Evolutionary conservation across 2,113 vertebrate genomes (phyloP).

Genomic region (Ursus arctos): DNA sequence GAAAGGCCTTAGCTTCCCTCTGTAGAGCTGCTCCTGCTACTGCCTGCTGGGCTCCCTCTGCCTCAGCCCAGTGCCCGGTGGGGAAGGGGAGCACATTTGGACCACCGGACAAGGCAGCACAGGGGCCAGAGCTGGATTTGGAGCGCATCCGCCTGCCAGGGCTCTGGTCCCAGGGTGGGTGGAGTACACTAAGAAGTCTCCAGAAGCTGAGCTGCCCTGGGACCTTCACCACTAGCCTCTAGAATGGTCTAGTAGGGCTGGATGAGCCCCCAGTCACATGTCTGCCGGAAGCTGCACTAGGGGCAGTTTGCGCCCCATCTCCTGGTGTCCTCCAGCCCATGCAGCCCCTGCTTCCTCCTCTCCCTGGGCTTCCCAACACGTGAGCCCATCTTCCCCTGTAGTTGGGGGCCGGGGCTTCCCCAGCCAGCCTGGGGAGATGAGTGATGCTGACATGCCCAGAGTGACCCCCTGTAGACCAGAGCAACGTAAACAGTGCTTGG

Average conservation of each 20-base stretch:
- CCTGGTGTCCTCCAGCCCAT: neutral
- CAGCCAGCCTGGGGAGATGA: neutral
- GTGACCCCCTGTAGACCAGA: neutral
- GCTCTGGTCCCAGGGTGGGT: neutral
- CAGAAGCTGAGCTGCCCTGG: neutral
- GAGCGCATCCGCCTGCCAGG: neutral
- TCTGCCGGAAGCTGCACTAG: neutral
- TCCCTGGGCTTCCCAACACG: neutral
- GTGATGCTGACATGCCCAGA: neutral
- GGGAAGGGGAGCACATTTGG: neutral
- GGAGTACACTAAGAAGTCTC: neutral
- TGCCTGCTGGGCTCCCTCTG: neutral
- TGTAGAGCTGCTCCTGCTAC: neutral
- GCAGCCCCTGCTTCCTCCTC: neutral
- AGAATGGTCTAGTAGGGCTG: neutral
- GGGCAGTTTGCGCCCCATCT: neutral
- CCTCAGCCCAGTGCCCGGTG: neutral
- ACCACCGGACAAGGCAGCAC: neutral
- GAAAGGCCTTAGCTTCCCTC: slow-evolving; percentile 13
- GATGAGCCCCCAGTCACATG: neutral
- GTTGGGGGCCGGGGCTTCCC: neutral
- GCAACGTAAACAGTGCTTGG: neutral
- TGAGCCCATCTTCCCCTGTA: neutral
- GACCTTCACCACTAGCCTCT: neutral
- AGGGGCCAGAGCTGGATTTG: neutral